Base-by-base conservation (phyloP, 2,797 vertebrate species). In the Chromis chromis region DNA sequence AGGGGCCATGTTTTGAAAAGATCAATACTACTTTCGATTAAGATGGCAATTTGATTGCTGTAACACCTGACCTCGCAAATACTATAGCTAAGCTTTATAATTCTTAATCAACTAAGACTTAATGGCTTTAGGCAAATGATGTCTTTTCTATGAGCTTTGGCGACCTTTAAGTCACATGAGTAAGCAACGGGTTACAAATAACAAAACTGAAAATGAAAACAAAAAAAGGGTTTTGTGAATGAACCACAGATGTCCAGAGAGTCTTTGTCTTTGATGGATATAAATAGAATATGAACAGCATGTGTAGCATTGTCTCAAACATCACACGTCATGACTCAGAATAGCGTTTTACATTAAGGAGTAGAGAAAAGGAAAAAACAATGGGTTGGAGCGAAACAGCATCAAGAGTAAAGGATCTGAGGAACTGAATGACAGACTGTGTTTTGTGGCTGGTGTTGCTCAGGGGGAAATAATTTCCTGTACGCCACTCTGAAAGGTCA, bases 401-500 rank as follows among this genome's bases (percentile, higher is more conserved):
- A 66, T 44, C 1, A 42, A 68, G 13, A 49, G 5, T 60, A 49
- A 55, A 58, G 14, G 10, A 55, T 70, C 7, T 52, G 25, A 78
- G 31, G 58, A 76, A 46, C 22, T 24, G 64, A 63, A 25, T 22
- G 8, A 17, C 25, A 12, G 39, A 46, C n/a, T 28, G 58, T 62
- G 52, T 63, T 59, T 52, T 65, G 25, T 22, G 19, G 27, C 42
- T 12, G 14, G 13, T 64, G 72, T 65, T 73, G 44, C 74, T 84
- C 63, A 75, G 49, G 81, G 63, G 69, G 70, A 76, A 81, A 68
- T 74, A 2, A 77, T 74, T 58, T 46, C 46, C 39, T 7, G 5
- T 28, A 90, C 90, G 81, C 46, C 84, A 89, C 5, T 44, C 22
- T 31, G 12, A 89, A 91, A 91, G 90, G 90, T 91, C 86, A 85